Base-by-base conservation (phyloP, 2,113 vertebrate genomes). In the Pampusana beccarii region DNA sequence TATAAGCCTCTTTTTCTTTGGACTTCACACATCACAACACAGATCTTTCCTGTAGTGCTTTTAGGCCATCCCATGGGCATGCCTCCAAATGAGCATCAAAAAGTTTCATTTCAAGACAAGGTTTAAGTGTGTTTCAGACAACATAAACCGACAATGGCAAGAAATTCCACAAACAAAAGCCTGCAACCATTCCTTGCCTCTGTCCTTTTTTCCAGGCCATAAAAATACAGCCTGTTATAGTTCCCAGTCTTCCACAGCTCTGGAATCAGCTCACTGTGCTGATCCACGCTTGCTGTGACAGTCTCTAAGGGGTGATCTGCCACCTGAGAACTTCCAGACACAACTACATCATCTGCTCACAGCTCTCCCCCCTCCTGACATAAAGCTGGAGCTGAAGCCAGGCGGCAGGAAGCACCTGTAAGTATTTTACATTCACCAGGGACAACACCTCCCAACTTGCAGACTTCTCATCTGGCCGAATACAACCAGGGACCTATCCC, bases 311-410 rank as follows among this genome's bases (percentile, higher is more conserved):
- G 71, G 74, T 23, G 86, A 94, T 87, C 86, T 86, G 34, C 86
- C 92, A 87, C 74, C 94, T 93, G 95, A 97, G 81, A 93, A 91
- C 86, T 92, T 95, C 95, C 95, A 97, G 92, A 93, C 62, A 74
- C 81, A 71, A 8, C 93, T 88, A 91, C 73, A 67, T 85, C 91
- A 95, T 94, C 86, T 75, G 83, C 72, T 93, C 84, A 13, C 67
- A 60, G 67, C 86, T 67, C 77, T 92, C 72, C 73, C 1, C 3
- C 64, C 50, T 75, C 61, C 71, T 3, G 2, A 56, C 42, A 8
- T 3, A 13, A 67, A 64, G 62, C 42, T 7, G 36, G 67, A 62
- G 78, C 81, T 38, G 57, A 21, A 95, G 69, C 38, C 79, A 40
- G 66, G 65, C 31, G 0, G 77, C 95, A 96, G 92, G 94, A 97